phyloP scores from a whole-genome alignment of 2,888 invertebrate species.

The Brachyptera putata region DNA sequence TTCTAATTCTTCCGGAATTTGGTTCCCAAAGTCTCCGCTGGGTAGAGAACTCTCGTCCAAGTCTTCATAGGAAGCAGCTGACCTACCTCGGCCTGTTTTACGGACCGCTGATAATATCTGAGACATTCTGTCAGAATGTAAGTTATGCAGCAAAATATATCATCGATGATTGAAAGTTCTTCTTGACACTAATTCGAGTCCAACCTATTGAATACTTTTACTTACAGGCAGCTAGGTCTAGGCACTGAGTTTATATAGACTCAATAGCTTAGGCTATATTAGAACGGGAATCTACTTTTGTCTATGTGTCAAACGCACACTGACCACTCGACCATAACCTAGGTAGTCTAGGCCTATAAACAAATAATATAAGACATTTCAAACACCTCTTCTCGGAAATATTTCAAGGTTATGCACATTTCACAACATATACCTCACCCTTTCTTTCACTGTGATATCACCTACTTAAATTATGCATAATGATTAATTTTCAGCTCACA shows the following conservation, averaged over 20 bases:
- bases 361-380: background rate
- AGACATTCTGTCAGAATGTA: slow-evolving; percentile 15
- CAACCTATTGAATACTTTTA: too few species aligned
- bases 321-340: slow-evolving; percentile 15
- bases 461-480: background rate
- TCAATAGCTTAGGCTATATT: too few species aligned
- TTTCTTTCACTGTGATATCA: too few species aligned
- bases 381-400: too few species aligned
- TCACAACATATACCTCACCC: too few species aligned
- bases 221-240: too few species aligned
- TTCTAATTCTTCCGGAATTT: slow-evolving; percentile 51
- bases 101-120: slow-evolving; percentile 26
- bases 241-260: too few species aligned
- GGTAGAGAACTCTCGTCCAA: slow-evolving; percentile 28
- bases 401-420: too few species aligned
- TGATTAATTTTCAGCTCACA: slow-evolving; percentile 16
- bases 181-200: too few species aligned
- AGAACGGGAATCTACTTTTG: background rate
- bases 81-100: slow-evolving; percentile 15
- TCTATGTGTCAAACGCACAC: slow-evolving; percentile 9
- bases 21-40: slow-evolving; percentile 25
- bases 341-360: too few species aligned
- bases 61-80: slow-evolving; percentile 23
- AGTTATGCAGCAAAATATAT: too few species aligned
- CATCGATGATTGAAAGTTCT: too few species aligned